These are phyloP conservation scores for Ichneumoninae sp. DNA, from an alignment of 2,888 invertebrate genomes.

Conservation along the genomic window DNA sequence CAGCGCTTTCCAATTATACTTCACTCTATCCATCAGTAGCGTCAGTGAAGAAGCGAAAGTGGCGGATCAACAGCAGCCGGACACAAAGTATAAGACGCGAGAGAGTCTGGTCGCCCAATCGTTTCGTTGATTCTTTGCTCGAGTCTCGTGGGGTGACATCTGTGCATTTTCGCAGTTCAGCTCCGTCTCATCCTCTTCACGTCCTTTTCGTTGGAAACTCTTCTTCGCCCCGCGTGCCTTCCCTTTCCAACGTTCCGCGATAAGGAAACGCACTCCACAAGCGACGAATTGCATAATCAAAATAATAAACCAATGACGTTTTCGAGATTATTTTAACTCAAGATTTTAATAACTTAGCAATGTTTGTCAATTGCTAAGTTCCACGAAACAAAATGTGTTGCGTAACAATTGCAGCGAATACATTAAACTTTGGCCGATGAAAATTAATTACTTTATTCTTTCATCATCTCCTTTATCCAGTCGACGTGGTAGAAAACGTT, in stretches of 20 bases:
- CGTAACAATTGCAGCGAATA: no score
- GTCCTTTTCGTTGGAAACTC: no score
- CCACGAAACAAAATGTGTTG: no score
- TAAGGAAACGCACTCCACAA: no score
- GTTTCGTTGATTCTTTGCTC: slow-evolving; percentile 21
- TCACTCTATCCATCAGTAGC: background rate
- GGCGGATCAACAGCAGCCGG: background rate
- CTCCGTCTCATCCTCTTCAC: slow-evolving; percentile 20
- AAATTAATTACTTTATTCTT: no score
- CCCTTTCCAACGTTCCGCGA: background rate
- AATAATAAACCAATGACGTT: background rate
- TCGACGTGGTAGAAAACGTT: slow-evolving; percentile 55
- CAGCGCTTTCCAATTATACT: background rate
- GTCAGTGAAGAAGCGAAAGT: background rate
- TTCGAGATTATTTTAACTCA: no score
- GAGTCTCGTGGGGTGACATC: slow-evolving; percentile 38
- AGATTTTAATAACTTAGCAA: background rate
- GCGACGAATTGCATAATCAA: no score
- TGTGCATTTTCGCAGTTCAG: slow-evolving; percentile 46
- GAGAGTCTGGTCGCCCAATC: slow-evolving; percentile 17
- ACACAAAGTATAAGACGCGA: slow-evolving; percentile 1
- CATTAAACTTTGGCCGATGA: no score
- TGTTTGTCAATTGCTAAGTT: background rate
- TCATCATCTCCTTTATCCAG: slow-evolving; percentile 51
- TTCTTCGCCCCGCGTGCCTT: background rate